Base-by-base conservation (phyloP, 64 coral and sea anemone genomes). In the Dendronephthya gigantea region DNA sequence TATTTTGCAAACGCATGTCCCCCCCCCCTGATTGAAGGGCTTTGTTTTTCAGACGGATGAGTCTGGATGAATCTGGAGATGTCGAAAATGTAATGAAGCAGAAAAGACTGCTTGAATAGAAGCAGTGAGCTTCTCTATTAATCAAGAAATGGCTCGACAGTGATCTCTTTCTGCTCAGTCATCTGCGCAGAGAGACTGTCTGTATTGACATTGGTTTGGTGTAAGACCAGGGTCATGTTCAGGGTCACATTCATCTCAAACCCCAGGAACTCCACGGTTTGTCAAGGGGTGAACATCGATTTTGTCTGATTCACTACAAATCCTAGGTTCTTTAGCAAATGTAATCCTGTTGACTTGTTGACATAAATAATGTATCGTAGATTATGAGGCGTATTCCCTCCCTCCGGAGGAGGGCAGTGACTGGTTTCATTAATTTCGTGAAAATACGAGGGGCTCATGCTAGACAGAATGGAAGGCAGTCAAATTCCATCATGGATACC, bases 341-440 rank as follows among this genome's bases (percentile, higher is more conserved):
- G 66, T 70, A 70, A 70, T 15, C 12, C 66, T 70, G 66, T 70
- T 70, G 66, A 70, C 66, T 17, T 70, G 66, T 70, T n/a, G 12
- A 17, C 66, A 70, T 70, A 25, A 70, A 70, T 70, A 70, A 32
- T 8, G 27, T 70, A 25, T 70, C 66, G 66, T 70, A 70, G 30
- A 70, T 70, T 14, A 70, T 70, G 66, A 70, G 66, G 30, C 66
- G 66, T 32, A 70, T 32, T 32, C 66, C 66, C 30, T 10, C 19
- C 66, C 66, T 22, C 19, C 66, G 66, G 66, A 70, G 66, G 9
- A 70, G 66, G 27, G 66, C 19, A 25, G 30, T 32, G 30, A 70
- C 66, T 25, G 66, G 66, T 70, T 70, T 70, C 66, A 70, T 70
- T 70, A 70, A 32, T n/a, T 70, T 70, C 7, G 66, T 70, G 30